These are phyloP conservation scores for Lutraria rhynchaena DNA, from an alignment of 1,140 invertebrate genomes.

Conservation along the genomic window DNA sequence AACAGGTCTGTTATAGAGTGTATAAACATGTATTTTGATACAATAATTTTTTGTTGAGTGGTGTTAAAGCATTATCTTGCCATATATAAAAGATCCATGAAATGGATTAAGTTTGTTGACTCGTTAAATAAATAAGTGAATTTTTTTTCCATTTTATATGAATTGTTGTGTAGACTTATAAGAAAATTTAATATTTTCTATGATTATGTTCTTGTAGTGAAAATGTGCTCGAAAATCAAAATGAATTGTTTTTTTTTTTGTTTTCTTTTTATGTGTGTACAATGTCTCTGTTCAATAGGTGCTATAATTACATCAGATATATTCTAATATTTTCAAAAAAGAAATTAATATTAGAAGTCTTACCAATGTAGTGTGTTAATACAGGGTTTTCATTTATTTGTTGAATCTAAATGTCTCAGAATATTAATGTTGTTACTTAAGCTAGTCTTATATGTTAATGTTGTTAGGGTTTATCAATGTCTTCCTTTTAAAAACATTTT, in stretches of 20 bases:
- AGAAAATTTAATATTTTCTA: too few relatives aligned
- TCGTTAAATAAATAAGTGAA: too few relatives aligned
- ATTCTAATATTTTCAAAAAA: not conserved
- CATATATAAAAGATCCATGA: conserved; percentile 12
- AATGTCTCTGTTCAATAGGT: conserved; percentile 24
- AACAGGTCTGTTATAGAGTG: too few relatives aligned
- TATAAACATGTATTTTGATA: too few relatives aligned
- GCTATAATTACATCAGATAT: conserved; percentile 18
- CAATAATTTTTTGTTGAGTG: too few relatives aligned
- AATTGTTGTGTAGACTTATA: too few relatives aligned
- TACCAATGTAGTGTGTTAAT: not conserved
- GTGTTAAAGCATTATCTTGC: conserved; percentile 24
- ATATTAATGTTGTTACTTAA: too few relatives aligned
- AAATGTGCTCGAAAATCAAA: conserved; percentile 43
- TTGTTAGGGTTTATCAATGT: not conserved
- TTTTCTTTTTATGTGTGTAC: not conserved
- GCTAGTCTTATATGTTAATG: not conserved
- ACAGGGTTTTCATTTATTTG: conserved; percentile 1
- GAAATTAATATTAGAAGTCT: not conserved
- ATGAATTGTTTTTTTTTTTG: not conserved
- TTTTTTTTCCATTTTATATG: too few relatives aligned
- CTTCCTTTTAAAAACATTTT: too few relatives aligned
- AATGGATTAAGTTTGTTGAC: conserved; percentile 25
- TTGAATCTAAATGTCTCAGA: not conserved
- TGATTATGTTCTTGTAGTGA: too few relatives aligned